Evolutionary conservation across 2,888 invertebrate species (phyloP), one percentile per base, ranked within the genome.

Genomic region (Balanococcus diminutus): DNA sequence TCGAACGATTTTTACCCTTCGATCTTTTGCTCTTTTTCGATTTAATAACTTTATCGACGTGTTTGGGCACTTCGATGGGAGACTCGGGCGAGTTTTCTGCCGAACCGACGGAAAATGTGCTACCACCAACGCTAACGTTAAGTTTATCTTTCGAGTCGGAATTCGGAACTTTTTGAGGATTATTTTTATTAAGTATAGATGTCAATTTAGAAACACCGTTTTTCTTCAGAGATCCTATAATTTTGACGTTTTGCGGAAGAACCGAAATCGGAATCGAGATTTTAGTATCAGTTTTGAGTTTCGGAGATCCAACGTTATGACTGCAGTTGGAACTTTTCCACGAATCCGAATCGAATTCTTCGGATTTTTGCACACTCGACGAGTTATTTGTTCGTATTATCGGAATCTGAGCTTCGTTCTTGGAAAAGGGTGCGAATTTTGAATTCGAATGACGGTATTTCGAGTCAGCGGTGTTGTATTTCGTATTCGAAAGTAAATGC

Each of bases 401-500:
- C 9, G 67, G 28, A 67, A 67, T 67, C n/a, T 36, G 75, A 79
- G 75, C 28, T n/a, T 82, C 82, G 19, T 28, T 82, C 19, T 82
- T 82, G 3, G 51, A 31, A 56, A 82, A 56, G 4, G 51, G 46
- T n/a, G 82, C 19, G 19, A 82, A 82, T 75, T 75, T 85, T 5
- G 39, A 46, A 79, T 85, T 85, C 11, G 42, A 25, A 85, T 79
- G 46, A 0, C 72, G 36, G 16, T 42, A 75, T 19, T 85, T 75
- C 0, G 72, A 22, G 22, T 85, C 85, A 0, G 51, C 9, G 2
- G 85, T 79, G 42, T 79, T 85, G 25, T 85, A 85, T 42, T 85
- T 85, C 31, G 85, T 85, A 79, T 85, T 85, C 11, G 85, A 85
- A 19, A 85, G 79, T 85, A 85, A 85, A 75, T 85, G 85, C 16